A percentile compares a stretch with the other conserved stretches of the same genome.
phyloP scores from a whole-genome alignment of 1,140 invertebrate species.

The Tachypleus tridentatus region DNA sequence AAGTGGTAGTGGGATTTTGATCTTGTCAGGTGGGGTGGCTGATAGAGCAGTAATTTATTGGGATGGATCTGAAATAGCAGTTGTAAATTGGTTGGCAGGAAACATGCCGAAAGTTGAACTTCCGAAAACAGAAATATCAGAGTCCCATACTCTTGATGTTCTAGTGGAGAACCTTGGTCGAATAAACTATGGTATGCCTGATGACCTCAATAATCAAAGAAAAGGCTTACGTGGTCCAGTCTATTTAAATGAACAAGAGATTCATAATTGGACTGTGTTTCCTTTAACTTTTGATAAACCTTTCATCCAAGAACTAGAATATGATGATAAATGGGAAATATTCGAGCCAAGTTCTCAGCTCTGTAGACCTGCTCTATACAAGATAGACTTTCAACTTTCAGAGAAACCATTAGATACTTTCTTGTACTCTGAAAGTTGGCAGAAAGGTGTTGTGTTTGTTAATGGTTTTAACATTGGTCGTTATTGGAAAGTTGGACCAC shows the following conservation, averaged over 20 bases:
- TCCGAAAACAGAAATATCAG: too few relatives aligned
- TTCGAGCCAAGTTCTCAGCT: too few relatives aligned
- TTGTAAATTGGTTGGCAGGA: not conserved
- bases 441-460: constrained; percentile 44
- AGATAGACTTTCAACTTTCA: too few relatives aligned
- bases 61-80: not conserved
- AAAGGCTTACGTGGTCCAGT: constrained; percentile 7
- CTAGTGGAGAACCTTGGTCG: constrained; percentile 19
- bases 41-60: not conserved
- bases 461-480: constrained; percentile 52
- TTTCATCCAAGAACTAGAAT: not conserved
- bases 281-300: constrained; percentile 6
- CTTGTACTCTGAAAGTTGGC: constrained; percentile 11
- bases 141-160: constrained; percentile 5
- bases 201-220: constrained; percentile 1
- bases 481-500: constrained; percentile 46
- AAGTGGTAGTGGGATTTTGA: not conserved
- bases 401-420: constrained; percentile 13
- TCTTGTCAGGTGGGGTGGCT: not conserved
- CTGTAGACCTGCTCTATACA: too few relatives aligned
- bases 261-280: constrained; percentile 1
- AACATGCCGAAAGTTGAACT: not conserved
- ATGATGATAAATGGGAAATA: too few relatives aligned
- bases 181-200: constrained; percentile 3
- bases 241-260: not conserved